Evolutionary conservation across 1,140 invertebrate genomes (phyloP).

Genomic region (Zaprionus ornatus): DNA sequence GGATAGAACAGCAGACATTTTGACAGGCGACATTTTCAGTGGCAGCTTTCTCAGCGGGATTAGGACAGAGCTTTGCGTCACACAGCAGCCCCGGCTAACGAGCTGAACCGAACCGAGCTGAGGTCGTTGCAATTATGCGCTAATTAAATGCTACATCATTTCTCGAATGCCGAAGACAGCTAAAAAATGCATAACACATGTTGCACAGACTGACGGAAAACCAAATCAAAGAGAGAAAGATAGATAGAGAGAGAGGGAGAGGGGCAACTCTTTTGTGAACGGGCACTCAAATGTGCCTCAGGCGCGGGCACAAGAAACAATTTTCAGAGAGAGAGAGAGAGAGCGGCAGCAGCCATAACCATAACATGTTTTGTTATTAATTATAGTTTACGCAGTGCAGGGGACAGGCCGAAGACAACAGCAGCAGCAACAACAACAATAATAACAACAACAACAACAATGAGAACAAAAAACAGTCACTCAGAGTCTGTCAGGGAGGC

Average conservation of each 20-base stretch:
- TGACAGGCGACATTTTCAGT: slow-evolving; percentile 35
- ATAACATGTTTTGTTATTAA: slow-evolving; percentile 83
- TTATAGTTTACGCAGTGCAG: slow-evolving; percentile 80
- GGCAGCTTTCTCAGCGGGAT: slow-evolving; percentile 8
- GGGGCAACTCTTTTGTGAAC: slow-evolving; percentile 43
- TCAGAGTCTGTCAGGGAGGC: slow-evolving; percentile 38
- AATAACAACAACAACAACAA: slow-evolving; percentile 51
- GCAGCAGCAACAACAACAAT: slow-evolving; percentile 39
- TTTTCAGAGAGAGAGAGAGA: slow-evolving; percentile 61
- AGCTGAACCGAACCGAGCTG: slow-evolving; percentile 15
- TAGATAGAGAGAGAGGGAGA: slow-evolving; percentile 9
- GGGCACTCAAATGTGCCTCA: slow-evolving; percentile 59
- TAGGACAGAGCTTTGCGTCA: neutral
- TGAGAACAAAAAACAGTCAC: slow-evolving; percentile 48
- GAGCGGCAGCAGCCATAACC: slow-evolving; percentile 61
- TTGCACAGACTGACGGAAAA: slow-evolving; percentile 50
- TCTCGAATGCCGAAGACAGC: slow-evolving; percentile 77
- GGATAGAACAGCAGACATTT: slow-evolving; percentile 44
- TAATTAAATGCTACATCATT: slow-evolving; percentile 82
- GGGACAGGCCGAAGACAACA: slow-evolving; percentile 79
- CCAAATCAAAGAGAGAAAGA: slow-evolving; percentile 7
- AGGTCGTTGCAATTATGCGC: slow-evolving; percentile 72
- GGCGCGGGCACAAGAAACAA: slow-evolving; percentile 77
- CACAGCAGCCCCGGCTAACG: slow-evolving; percentile 6
- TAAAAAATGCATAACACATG: slow-evolving; percentile 82